Percentiles rank a stretch among this genome's conserved stretches.
These are phyloP conservation scores for Pollachius pollachius DNA, from an alignment of 2,113 vertebrate genomes.

Conservation along the genomic window DNA sequence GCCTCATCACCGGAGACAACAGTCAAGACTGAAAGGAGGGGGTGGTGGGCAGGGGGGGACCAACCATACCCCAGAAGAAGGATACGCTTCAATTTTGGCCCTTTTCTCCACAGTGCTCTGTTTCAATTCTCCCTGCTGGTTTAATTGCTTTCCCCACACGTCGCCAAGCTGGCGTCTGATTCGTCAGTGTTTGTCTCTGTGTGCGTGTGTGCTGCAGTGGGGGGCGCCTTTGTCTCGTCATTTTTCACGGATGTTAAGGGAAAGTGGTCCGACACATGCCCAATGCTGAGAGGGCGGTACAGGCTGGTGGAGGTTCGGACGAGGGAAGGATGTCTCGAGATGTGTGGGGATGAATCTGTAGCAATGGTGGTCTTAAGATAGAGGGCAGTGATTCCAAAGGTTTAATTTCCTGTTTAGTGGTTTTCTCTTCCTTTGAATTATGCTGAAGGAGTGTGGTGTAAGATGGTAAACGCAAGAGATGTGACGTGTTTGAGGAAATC, in stretches of 20 bases:
- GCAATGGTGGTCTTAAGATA: no score
- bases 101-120: conserved; percentile 57
- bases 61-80: conserved; percentile 67
- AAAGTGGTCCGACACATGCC: conserved; percentile 55
- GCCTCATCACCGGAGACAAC: conserved; percentile 65
- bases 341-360: no score
- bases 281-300: conserved; percentile 33
- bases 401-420: no score
- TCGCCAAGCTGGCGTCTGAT: conserved; percentile 63
- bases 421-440: no score
- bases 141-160: conserved; percentile 69
- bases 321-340: no score
- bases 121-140: conserved; percentile 68
- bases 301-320: background rate
- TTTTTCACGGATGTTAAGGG: conserved; percentile 72
- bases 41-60: conserved; percentile 21
- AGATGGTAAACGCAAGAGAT: no score
- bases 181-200: conserved; percentile 23
- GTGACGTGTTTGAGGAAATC: no score
- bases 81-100: conserved; percentile 76
- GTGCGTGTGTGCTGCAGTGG: no score
- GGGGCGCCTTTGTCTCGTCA: conserved; percentile 63
- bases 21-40: conserved; percentile 67
- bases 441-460: no score
- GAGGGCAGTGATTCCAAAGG: no score